phyloP scores from a whole-genome alignment of 2,797 vertebrate genomes.

The Paramormyrops hopkinsi region DNA sequence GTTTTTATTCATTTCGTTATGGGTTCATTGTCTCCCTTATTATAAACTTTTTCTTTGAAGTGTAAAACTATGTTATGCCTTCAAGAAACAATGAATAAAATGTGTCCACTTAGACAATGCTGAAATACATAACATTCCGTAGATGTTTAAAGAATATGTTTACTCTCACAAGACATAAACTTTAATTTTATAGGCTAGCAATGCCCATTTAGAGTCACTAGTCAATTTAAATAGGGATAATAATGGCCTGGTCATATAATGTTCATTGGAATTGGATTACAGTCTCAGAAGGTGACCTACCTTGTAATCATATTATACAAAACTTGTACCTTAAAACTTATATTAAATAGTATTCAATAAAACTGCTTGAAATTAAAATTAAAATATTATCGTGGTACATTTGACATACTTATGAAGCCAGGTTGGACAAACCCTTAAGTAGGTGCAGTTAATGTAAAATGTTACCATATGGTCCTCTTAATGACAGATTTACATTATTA shows the following conservation, averaged over 20 bases:
- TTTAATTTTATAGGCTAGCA: neutral
- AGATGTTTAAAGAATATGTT: neutral
- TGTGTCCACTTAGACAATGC: neutral
- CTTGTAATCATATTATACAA: neutral
- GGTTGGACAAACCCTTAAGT: neutral
- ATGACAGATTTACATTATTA: neutral
- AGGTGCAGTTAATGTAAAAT: neutral
- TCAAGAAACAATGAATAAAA: slow-evolving; percentile 12
- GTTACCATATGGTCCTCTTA: neutral
- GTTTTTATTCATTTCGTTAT: slow-evolving; percentile 8
- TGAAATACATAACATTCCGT: neutral
- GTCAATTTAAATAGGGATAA: neutral
- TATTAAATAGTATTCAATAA: neutral
- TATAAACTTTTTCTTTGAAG: slow-evolving; percentile 22
- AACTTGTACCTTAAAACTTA: neutral
- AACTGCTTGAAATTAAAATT: neutral
- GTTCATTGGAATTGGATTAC: neutral
- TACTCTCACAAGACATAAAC: neutral
- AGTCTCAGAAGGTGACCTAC: neutral
- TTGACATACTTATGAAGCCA: neutral
- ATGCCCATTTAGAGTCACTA: neutral
- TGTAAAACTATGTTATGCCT: slow-evolving; percentile 14
- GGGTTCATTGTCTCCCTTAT: slow-evolving; percentile 1
- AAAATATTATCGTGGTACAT: neutral
- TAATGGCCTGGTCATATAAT: neutral